A percentile compares a stretch with the other conserved stretches of the same genome.
Conservation (phyloP, 2,888 invertebrate genomes). For the Hoplodrina blanda region DNA sequence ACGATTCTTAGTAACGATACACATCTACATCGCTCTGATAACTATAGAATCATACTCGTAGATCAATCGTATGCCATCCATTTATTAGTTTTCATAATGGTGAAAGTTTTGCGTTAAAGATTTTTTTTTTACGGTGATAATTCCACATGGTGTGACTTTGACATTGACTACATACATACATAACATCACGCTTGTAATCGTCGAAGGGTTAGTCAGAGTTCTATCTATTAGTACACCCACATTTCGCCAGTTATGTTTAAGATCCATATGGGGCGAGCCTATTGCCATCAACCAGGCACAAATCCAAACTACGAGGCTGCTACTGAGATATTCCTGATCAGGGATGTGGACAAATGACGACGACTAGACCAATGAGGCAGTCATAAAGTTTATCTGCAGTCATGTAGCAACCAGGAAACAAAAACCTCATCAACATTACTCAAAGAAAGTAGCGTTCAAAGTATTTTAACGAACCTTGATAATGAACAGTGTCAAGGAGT, state of each 20-base stretch:
- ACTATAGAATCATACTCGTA: constrained; percentile 55
- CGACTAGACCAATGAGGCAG: too few species aligned
- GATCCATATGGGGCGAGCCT: too few species aligned
- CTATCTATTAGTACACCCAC: too few species aligned
- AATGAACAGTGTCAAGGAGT: constrained; percentile 11
- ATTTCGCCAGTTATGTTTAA: too few species aligned
- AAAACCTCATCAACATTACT: constrained; percentile 25
- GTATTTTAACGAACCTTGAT: constrained; percentile 46
- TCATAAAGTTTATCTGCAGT: neutral
- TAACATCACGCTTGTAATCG: neutral
- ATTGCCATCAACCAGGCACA: too few species aligned
- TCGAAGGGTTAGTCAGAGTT: too few species aligned
- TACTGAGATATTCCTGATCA: too few species aligned
- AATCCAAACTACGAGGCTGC: too few species aligned
- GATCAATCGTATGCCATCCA: constrained; percentile 51
- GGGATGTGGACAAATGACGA: too few species aligned
- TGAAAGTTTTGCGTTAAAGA: constrained; percentile 39
- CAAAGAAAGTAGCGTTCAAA: constrained; percentile 17
- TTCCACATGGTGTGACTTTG: constrained; percentile 2
- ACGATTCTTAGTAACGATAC: constrained; percentile 55
- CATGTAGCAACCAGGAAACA: constrained; percentile 6
- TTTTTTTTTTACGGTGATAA: constrained; percentile 28
- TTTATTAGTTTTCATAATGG: constrained; percentile 54
- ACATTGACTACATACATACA: too few species aligned
- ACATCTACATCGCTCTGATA: constrained; percentile 61